Evolutionary conservation across 1,140 invertebrate genomes (phyloP).

Genomic region (Papilio glaucus): DNA sequence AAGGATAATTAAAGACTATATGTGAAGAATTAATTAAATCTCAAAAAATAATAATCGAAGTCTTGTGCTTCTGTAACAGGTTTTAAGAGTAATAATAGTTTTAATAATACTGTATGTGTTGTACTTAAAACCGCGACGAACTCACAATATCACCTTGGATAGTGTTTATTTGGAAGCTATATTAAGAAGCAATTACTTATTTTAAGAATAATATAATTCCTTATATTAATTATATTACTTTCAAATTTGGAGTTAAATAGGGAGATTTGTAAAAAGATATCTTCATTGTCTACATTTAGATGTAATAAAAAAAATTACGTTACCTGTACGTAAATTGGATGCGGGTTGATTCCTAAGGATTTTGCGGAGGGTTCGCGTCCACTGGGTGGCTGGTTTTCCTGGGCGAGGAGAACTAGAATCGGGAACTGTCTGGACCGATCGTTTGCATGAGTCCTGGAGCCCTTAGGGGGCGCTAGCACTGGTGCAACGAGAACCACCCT

Average conservation of each 20-base stretch:
- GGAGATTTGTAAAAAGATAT: background rate
- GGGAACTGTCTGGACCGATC: slow-evolving; percentile 73
- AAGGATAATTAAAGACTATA: no score
- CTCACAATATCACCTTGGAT: slow-evolving; percentile 2
- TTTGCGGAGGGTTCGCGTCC: slow-evolving; percentile 61
- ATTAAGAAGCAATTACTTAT: background rate
- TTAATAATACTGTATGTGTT: slow-evolving; percentile 9
- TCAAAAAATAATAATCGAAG: background rate
- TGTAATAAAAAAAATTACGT: slow-evolving; percentile 29
- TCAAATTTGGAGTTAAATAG: background rate
- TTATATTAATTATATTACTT: background rate
- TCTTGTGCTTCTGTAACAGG: slow-evolving; percentile 12
- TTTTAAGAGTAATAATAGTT: slow-evolving; percentile 12
- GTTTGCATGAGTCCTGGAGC: slow-evolving; percentile 60
- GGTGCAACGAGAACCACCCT: slow-evolving; percentile 68
- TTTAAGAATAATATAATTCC: background rate
- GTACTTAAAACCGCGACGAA: background rate
- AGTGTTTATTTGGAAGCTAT: background rate
- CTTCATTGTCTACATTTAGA: background rate
- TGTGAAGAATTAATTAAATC: background rate
- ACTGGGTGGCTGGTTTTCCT: slow-evolving; percentile 49
- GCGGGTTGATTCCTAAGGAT: slow-evolving; percentile 59
- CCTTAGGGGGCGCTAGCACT: slow-evolving; percentile 69
- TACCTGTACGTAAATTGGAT: slow-evolving; percentile 78
- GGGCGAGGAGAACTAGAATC: slow-evolving; percentile 70